Conservation (phyloP, 2,888 invertebrate genomes). For the Calliopum simillimum region DNA sequence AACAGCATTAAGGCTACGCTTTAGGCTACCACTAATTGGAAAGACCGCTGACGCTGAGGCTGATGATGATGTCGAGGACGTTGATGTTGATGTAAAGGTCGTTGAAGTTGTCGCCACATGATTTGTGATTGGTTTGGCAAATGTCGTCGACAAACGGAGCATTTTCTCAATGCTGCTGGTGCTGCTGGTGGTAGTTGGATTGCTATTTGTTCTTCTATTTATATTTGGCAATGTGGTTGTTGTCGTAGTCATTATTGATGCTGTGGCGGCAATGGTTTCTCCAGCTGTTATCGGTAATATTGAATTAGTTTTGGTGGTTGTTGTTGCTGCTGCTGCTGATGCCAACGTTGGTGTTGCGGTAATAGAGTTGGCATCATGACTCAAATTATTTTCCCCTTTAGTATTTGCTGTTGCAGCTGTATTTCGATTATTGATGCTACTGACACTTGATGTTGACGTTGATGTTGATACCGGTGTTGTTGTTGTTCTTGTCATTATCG, state of each 20-base stretch:
- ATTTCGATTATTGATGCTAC: slow-evolving; percentile 9
- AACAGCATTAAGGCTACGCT: slow-evolving; percentile 45
- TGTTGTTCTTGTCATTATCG: slow-evolving; percentile 37
- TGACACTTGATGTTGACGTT: background rate
- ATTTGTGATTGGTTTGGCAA: slow-evolving; percentile 20
- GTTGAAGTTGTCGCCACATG: slow-evolving; percentile 32
- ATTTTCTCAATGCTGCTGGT: slow-evolving; percentile 59
- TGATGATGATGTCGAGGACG: slow-evolving; percentile 25
- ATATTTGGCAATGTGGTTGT: slow-evolving; percentile 63
- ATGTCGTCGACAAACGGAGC: slow-evolving; percentile 53
- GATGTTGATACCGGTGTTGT: slow-evolving; percentile 31
- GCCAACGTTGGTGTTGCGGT: slow-evolving; percentile 40
- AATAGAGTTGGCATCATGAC: slow-evolving; percentile 7
- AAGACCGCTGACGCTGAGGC: slow-evolving; percentile 32
- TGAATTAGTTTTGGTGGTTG: slow-evolving; percentile 26
- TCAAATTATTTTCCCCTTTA: background rate
- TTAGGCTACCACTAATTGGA: slow-evolving; percentile 44
- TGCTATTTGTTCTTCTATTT: slow-evolving; percentile 49
- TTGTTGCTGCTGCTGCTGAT: slow-evolving; percentile 42
- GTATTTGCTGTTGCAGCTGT: slow-evolving; percentile 1
- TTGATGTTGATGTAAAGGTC: slow-evolving; percentile 22
- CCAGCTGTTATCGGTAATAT: background rate
- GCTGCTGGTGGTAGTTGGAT: too few relatives aligned
- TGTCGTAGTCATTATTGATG: slow-evolving; percentile 23
- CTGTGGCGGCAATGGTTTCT: slow-evolving; percentile 11